phyloP scores from a whole-genome alignment of 2,888 invertebrate species.

The Tetheella fluctuosa region DNA sequence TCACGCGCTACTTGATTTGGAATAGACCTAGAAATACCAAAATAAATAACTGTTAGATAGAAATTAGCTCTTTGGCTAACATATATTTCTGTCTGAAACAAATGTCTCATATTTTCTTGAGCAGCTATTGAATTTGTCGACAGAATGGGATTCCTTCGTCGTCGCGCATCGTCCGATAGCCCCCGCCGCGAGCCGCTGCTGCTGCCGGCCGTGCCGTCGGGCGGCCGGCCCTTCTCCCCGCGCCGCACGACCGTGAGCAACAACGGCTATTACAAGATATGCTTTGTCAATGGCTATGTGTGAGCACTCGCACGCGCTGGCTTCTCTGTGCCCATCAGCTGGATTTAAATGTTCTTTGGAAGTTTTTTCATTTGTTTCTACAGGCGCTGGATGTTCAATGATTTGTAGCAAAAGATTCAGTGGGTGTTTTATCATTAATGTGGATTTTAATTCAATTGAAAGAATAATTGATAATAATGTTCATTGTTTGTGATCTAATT shows the following conservation, averaged over 20 bases:
- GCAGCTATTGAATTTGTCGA: slow-evolving; percentile 14
- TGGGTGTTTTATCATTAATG: not conserved
- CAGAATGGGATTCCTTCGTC: slow-evolving; percentile 81
- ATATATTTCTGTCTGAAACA: no score
- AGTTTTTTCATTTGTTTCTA: slow-evolving; percentile 36
- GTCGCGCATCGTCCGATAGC: slow-evolving; percentile 83
- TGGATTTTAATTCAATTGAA: not conserved
- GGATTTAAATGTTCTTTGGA: slow-evolving; percentile 63
- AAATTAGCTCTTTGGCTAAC: no score
- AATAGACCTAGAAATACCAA: no score
- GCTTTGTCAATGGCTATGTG: slow-evolving; percentile 84
- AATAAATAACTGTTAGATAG: no score
- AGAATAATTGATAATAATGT: no score
- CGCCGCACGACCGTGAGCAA: slow-evolving; percentile 84
- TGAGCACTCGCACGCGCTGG: slow-evolving; percentile 64
- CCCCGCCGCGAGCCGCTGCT: slow-evolving; percentile 79
- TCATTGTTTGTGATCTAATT: not conserved
- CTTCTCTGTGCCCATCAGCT: slow-evolving; percentile 66
- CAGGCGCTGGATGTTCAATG: not conserved
- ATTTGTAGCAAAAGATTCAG: not conserved
- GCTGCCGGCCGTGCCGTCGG: slow-evolving; percentile 50
- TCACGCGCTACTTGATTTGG: no score
- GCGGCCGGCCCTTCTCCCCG: slow-evolving; percentile 80
- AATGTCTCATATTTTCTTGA: no score
- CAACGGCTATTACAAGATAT: slow-evolving; percentile 83